These are phyloP conservation scores for Sphyrna mokarran DNA, from an alignment of 2,113 vertebrate species.

Conservation along the genomic window DNA sequence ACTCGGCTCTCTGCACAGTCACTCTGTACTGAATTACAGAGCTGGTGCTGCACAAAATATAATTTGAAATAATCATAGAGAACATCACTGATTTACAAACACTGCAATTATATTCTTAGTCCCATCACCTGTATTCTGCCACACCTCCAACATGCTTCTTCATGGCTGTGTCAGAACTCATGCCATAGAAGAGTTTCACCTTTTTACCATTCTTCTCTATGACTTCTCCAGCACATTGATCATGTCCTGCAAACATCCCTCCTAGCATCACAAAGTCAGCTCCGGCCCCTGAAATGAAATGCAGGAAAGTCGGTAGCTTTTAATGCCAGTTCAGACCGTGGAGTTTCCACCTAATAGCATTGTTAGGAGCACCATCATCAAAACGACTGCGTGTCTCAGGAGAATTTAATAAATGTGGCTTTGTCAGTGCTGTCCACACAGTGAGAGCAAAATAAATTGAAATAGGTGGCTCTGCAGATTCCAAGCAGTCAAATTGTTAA, in stretches of 20 bases:
- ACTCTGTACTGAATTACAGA: not conserved
- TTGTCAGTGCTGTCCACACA: not conserved
- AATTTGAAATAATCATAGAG: not conserved
- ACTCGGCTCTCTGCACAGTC: not conserved
- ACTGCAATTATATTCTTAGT: not conserved
- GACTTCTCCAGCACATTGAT: conserved; percentile 84
- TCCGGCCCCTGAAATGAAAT: conserved; percentile 67
- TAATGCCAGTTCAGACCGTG: not conserved
- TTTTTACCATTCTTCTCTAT: conserved; percentile 89
- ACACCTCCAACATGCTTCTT: conserved; percentile 89
- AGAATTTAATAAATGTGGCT: not conserved
- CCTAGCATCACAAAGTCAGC: conserved; percentile 98
- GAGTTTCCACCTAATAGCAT: not conserved
- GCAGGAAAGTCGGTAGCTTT: not conserved
- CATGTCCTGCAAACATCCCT: conserved; percentile 96
- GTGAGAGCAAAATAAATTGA: not conserved
- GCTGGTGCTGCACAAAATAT: not conserved
- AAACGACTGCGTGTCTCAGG: not conserved
- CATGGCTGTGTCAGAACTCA: conserved; percentile 98
- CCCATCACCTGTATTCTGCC: conserved; percentile 84
- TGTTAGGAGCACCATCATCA: not conserved
- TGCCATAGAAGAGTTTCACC: conserved; percentile 92
- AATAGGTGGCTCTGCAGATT: not conserved
- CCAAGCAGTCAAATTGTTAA: not conserved
- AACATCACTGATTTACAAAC: not conserved